Evolutionary conservation across 92 coral and sea anemone species (phyloP).

Genomic region (Epizoanthus ramosus): DNA sequence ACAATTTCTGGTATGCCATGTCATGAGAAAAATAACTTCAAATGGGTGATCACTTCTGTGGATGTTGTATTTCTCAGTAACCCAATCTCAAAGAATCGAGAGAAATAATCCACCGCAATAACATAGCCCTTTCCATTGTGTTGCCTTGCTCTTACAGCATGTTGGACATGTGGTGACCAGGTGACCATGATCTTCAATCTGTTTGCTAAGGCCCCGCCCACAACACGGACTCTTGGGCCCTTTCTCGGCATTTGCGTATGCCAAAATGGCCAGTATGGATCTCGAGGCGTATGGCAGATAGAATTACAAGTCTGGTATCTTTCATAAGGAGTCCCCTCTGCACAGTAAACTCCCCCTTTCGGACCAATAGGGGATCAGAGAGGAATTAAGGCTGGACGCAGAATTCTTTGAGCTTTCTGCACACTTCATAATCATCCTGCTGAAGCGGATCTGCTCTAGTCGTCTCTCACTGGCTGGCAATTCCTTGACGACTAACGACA

Average conservation of each 20-base stretch:
- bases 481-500: slow-evolving; percentile 37
- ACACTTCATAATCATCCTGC: slow-evolving; percentile 56
- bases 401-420: slow-evolving; percentile 44
- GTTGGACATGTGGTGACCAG: slow-evolving; percentile 16
- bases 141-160: slow-evolving; percentile 7
- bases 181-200: not conserved
- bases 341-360: slow-evolving; percentile 39
- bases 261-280: not conserved
- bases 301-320: slow-evolving; percentile 23
- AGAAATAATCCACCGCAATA: not conserved
- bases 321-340: slow-evolving; percentile 61
- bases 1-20: not conserved
- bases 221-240: slow-evolving; percentile 21
- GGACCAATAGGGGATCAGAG: slow-evolving; percentile 40
- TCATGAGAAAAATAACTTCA: not conserved
- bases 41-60: not conserved
- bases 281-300: not conserved
- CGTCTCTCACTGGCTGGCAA: slow-evolving; percentile 41
- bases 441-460: slow-evolving; percentile 47
- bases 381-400: slow-evolving; percentile 22
- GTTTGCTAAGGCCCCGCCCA: slow-evolving; percentile 8
- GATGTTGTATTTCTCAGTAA: not conserved
- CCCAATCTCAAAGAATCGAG: not conserved
- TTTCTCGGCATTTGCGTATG: not conserved
- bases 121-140: not conserved